A percentile compares a stretch with the other conserved stretches of the same genome.
phyloP scores from a whole-genome alignment of 1,140 invertebrate species.

The Zaprionus inermis region DNA sequence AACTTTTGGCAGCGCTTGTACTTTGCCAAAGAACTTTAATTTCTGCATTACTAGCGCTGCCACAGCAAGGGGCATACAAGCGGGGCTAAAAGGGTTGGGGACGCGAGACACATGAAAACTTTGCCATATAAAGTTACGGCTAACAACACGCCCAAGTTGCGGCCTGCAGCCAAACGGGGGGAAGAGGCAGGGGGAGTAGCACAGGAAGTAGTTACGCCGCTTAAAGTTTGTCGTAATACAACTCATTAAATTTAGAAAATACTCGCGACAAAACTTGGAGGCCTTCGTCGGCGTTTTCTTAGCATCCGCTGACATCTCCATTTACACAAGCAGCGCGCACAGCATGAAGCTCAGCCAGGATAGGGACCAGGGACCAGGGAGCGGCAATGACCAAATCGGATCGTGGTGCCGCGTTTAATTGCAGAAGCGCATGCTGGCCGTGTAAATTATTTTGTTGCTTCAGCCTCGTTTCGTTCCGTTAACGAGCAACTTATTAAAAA shows the following conservation, averaged over 20 bases:
- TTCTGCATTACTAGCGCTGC: conserved; percentile 70
- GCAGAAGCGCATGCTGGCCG: conserved; percentile 78
- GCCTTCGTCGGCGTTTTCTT: conserved; percentile 30
- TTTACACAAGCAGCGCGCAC: too few species aligned
- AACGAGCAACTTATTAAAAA: conserved; percentile 81
- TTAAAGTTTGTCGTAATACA: conserved; percentile 75
- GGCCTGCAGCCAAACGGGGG: conserved; percentile 5
- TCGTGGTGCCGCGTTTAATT: conserved; percentile 72
- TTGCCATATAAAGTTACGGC: conserved; percentile 74
- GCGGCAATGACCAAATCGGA: conserved; percentile 39
- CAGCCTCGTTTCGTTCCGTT: conserved; percentile 69
- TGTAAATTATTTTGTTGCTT: conserved; percentile 78
- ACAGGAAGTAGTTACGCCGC: conserved; percentile 11
- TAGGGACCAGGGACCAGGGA: conserved; percentile 12
- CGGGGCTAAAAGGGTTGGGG: background rate
- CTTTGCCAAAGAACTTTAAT: conserved; percentile 81
- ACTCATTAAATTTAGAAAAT: conserved; percentile 83
- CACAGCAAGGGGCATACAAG: conserved; percentile 17
- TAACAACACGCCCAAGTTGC: conserved; percentile 61
- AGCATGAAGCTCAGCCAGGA: conserved; percentile 23
- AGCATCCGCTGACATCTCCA: conserved; percentile 80
- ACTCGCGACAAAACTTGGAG: conserved; percentile 62
- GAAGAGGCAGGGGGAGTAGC: background rate
- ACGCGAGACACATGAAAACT: conserved; percentile 61
- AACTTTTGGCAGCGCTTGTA: conserved; percentile 74